Conservation (phyloP, 1,140 invertebrate genomes). For the Eciton burchellii region DNA sequence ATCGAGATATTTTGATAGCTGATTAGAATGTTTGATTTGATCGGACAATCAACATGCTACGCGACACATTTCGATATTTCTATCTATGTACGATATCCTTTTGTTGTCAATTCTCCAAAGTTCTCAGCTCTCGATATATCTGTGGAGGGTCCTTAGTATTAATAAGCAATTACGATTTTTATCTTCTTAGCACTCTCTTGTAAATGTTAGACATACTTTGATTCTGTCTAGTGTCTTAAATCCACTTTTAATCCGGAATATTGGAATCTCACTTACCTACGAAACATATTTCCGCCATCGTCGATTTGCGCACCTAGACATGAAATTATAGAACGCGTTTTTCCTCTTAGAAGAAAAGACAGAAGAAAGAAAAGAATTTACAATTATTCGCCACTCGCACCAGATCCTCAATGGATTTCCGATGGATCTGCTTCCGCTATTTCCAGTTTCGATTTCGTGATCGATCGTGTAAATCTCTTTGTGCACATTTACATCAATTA, state of each 20-base stretch:
- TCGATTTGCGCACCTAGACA: not conserved
- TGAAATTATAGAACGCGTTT: not conserved
- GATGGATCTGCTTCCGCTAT: constrained; percentile 7
- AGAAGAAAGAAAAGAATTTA: too few relatives aligned
- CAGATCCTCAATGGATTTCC: constrained; percentile 26
- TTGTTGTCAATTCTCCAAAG: constrained; percentile 33
- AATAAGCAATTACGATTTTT: constrained; percentile 27
- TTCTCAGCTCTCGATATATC: constrained; percentile 9
- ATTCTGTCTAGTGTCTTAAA: constrained; percentile 29
- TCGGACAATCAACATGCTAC: constrained; percentile 65
- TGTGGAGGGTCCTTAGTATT: constrained; percentile 2
- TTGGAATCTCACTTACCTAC: constrained; percentile 14
- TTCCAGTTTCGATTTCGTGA: constrained; percentile 28
- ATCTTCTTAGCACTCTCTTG: constrained; percentile 32
- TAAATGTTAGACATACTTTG: constrained; percentile 18
- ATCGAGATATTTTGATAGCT: constrained; percentile 29
- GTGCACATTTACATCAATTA: constrained; percentile 33
- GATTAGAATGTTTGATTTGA: constrained; percentile 48
- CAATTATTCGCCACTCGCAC: constrained; percentile 10
- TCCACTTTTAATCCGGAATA: constrained; percentile 12
- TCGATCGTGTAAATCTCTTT: constrained; percentile 1
- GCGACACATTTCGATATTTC: constrained; percentile 22
- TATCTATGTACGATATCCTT: constrained; percentile 9
- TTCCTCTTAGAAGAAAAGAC: constrained; percentile 6
- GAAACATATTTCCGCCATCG: constrained; percentile 11